Evolutionary conservation across 2,797 vertebrate genomes (phyloP), one percentile per base, ranked within the genome.

Genomic region (Cynopterus sphinx): DNA sequence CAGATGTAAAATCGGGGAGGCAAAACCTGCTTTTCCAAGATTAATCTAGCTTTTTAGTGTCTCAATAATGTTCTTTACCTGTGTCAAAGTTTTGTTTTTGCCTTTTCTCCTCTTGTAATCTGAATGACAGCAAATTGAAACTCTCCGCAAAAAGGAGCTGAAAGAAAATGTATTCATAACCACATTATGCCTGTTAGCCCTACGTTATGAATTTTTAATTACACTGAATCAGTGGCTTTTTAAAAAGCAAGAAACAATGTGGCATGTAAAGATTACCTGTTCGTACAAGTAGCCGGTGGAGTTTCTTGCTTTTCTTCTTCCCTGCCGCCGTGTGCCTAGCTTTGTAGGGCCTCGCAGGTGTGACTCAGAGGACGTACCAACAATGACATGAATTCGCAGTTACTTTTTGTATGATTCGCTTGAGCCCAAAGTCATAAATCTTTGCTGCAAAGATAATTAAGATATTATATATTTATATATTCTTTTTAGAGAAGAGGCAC

Each of bases 81-180:
- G 11, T 86, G 41, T 74, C 83, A 57, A 51, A 9, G 78, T 78
- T 91, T 74, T 59, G 33, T 82, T 81, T 12, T 81, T 77, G 63
- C 28, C 11, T 59, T 96, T 96, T 97, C 90, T 82, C 90, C 92
- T 97, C 96, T 92, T 49, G 1, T 87, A 95, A 43, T 91, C 41
- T 53, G 97, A 96, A 98, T 98, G 96, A 95, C 87, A 89, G 41
- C 91, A 65, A 65, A 65, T 91, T 89, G 75, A 91, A 73, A 91
- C 53, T 71, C 84, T 91, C 55, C 95, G 75, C 59, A 96, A 81
- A 88, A 95, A 55, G 73, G 92, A 97, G 74, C 78, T 86, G 26
- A 86, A 87, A 94, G 87, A 93, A 98, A 97, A 94, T 96, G 43
- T 6, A 71, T 31, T 79, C 24, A 17, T 63, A 74, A 86, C 9